Evolutionary conservation across 1,140 invertebrate species (phyloP).

Genomic region (Lucilia sericata): DNA sequence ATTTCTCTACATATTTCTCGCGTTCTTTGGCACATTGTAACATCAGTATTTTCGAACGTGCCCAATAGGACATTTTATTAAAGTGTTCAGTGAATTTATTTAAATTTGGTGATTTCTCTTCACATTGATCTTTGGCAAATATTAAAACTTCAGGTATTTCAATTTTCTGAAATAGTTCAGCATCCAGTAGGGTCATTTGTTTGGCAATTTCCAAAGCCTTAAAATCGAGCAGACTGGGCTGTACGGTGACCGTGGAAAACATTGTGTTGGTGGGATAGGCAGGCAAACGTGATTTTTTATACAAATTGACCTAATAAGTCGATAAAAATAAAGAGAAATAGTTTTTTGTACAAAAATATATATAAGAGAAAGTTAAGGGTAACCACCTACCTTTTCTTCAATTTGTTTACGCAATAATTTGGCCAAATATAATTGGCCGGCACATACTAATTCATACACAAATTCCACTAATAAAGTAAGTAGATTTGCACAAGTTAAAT

Average conservation of each 20-base stretch:
- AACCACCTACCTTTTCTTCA: slow-evolving; percentile 77
- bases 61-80: slow-evolving; percentile 99
- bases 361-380: not conserved
- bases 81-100: slow-evolving; percentile 99
- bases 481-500: slow-evolving; percentile 79
- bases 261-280: slow-evolving; percentile 46
- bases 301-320: slow-evolving; percentile 54
- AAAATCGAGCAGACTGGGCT: slow-evolving; percentile 84
- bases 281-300: slow-evolving; percentile 58
- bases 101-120: slow-evolving; percentile 95
- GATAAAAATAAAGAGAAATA: not conserved
- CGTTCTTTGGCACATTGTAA: slow-evolving; percentile 90
- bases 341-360: not conserved
- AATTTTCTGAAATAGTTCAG: slow-evolving; percentile 95
- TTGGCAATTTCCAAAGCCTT: slow-evolving; percentile 89
- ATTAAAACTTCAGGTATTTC: slow-evolving; percentile 96
- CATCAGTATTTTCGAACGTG: slow-evolving; percentile 82
- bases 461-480: slow-evolving; percentile 88
- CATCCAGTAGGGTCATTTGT: slow-evolving; percentile 98
- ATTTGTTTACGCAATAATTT: slow-evolving; percentile 90
- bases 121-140: slow-evolving; percentile 97
- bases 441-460: slow-evolving; percentile 89
- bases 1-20: slow-evolving; percentile 96
- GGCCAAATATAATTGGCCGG: slow-evolving; percentile 88
- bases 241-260: slow-evolving; percentile 46